phyloP scores from a whole-genome alignment of 2,888 invertebrate species.

The Encarsia formosa region DNA sequence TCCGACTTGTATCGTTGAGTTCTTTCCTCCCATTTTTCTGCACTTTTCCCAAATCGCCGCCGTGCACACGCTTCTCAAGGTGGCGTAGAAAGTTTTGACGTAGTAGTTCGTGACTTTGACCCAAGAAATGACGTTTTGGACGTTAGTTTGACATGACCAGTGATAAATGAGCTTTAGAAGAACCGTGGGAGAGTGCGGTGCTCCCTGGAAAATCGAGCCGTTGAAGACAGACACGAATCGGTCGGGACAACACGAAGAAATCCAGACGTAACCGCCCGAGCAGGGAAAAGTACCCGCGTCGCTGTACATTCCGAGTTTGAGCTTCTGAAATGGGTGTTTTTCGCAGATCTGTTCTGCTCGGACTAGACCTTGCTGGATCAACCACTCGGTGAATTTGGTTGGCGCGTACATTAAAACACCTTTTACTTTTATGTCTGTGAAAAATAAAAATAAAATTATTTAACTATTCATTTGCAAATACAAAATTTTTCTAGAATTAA shows the following conservation, averaged over 20 bases:
- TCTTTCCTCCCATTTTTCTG: conserved; percentile 66
- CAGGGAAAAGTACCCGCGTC: conserved; percentile 81
- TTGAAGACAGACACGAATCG: conserved; percentile 83
- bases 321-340: conserved; percentile 60
- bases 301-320: conserved; percentile 82
- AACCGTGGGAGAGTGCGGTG: conserved; percentile 78
- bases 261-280: conserved; percentile 89
- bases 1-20: conserved; percentile 57
- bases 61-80: conserved; percentile 73
- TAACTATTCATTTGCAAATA: conserved; percentile 3
- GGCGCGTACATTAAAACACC: conserved; percentile 75
- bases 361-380: conserved; percentile 79
- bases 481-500: neutral
- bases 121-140: conserved; percentile 85
- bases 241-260: conserved; percentile 81
- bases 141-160: conserved; percentile 88
- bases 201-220: conserved; percentile 82
- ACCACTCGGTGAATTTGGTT: conserved; percentile 85
- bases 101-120: conserved; percentile 73
- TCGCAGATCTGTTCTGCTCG: conserved; percentile 75
- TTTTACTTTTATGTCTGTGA: conserved; percentile 74
- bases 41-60: conserved; percentile 76
- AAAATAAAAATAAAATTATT: conserved; percentile 6
- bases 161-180: conserved; percentile 82
- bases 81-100: conserved; percentile 65